Evolutionary conservation across 2,797 vertebrate species (phyloP), one percentile per base, ranked within the genome.

Genomic region (Pachyuromys duprasi): DNA sequence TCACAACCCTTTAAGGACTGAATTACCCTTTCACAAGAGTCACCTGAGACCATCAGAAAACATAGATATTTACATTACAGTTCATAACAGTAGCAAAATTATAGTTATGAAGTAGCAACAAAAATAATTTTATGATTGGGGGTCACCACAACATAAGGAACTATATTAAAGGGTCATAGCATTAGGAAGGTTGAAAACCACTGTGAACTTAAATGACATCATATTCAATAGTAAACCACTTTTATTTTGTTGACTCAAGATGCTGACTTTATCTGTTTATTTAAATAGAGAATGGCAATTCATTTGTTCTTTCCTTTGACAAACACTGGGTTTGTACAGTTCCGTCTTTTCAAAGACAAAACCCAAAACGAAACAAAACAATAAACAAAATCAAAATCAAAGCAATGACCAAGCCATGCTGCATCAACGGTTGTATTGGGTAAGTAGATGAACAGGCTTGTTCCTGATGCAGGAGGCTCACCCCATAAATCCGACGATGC

Each of bases 171-270:
- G 72, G 39, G 9, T 26, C 72, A 42, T 39, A 45, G 39, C 22
- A 45, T 75, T 75, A 26, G 39, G 72, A 75, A 75, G 22, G 72
- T 26, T 45, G 72, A 75, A 39, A 75, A 28, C 72, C 1, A 5
- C 39, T 45, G 39, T 75, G 72, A 75, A 24, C 39, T 39, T 42
- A 75, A 95, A 83, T 87, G 57, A 70, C 63, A 60, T 65, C 22
- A 91, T 31, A 81, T 62, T 95, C 86, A 57, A 53, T 2, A 75
- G 76, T 86, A 72, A 80, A 75, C 20, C 3, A 31, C 24, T 76
- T 94, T 84, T 63, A 76, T 82, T 83, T 74, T 91, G 33, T 86
- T 69, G 69, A 80, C 69, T 79, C 91, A 55, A 90, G 65, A 36
- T 86, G 63, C 33, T 31, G 15, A 83, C 69, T 86, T 20, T 72